Base-by-base conservation (phyloP, 2,797 vertebrate species). In the Pempheris klunzingeri region DNA sequence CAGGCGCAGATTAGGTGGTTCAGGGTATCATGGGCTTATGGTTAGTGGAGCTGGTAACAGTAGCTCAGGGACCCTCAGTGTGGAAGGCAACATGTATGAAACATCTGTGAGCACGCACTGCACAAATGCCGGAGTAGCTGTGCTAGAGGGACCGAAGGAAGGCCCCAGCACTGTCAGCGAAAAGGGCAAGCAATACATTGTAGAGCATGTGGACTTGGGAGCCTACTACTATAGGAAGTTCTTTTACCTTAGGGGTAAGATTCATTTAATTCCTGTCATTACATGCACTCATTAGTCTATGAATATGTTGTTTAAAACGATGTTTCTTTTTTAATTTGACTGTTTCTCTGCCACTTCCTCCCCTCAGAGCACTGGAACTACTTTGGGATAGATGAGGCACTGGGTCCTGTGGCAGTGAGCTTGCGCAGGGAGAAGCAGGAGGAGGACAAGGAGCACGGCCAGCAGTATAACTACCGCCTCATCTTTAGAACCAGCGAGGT, bases 401-500 rank as follows among this genome's bases (percentile, higher is more conserved):
- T 99, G 65, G 98, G 98, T 77, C 98, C 98, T 0, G 97, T 99
- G 78, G 98, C 98, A 59, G 96, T 99, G 78, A 99, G 97, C 89
- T 92, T 99, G 84, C 96, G 97, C 83, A 95, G 98, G 84, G 98
- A 99, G 86, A 99, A 98, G 85, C 91, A 97, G 78, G 98, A 99
- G 46, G 98, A 99, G 83, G 96, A 97, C 65, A 99, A 99, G 85
- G 98, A 99, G 74, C 98, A 97, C 1, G 96, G 97, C 62, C 96
- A 96, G 86, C 97, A 98, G 7, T 98, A 98, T 88, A 98, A 96
- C 93, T 98, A 98, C 89, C 93, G 98, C 54, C 93, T 99, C 87
- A 98, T 98, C 94, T 99, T 99, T 92, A 94, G 98, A 89, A 98
- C 97, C 71, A 98, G 98, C 24, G 97, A 99, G 97, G 98, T 99